These are phyloP conservation scores for Candoia aspera DNA, from an alignment of 2,113 vertebrate species.

Conservation along the genomic window DNA sequence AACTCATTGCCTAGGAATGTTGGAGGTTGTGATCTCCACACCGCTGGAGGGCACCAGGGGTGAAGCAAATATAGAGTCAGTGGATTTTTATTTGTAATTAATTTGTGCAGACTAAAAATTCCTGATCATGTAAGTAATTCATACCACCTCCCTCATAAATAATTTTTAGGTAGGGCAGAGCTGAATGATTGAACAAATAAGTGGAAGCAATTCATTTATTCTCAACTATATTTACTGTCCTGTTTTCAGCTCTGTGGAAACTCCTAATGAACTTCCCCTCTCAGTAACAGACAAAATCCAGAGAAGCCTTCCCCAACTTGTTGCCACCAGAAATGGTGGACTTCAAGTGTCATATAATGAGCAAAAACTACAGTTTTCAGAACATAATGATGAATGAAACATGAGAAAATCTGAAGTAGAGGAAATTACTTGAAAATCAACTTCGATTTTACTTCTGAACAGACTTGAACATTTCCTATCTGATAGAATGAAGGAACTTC, in stretches of 20 bases:
- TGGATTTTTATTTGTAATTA: background rate
- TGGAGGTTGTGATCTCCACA: background rate
- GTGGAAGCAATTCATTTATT: background rate
- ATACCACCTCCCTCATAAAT: background rate
- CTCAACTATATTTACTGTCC: background rate
- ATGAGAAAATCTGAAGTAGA: background rate
- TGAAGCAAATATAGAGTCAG: background rate
- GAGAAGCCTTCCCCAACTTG: background rate
- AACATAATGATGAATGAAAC: background rate
- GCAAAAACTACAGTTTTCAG: background rate
- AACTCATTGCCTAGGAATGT: background rate
- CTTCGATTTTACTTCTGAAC: background rate
- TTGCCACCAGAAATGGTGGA: background rate
- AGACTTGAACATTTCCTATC: background rate
- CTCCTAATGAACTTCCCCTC: background rate
- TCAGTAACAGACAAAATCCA: background rate
- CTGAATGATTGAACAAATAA: background rate
- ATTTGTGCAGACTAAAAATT: background rate
- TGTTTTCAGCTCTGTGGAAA: background rate
- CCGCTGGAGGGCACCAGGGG: background rate
- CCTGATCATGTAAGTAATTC: background rate
- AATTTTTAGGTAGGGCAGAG: background rate
- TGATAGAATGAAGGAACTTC: background rate
- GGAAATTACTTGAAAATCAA: background rate
- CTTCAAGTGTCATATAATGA: background rate